A percentile compares a stretch with the other conserved stretches of the same genome.
phyloP scores from a whole-genome alignment of 2,888 invertebrate genomes.

The Melieria picta region DNA sequence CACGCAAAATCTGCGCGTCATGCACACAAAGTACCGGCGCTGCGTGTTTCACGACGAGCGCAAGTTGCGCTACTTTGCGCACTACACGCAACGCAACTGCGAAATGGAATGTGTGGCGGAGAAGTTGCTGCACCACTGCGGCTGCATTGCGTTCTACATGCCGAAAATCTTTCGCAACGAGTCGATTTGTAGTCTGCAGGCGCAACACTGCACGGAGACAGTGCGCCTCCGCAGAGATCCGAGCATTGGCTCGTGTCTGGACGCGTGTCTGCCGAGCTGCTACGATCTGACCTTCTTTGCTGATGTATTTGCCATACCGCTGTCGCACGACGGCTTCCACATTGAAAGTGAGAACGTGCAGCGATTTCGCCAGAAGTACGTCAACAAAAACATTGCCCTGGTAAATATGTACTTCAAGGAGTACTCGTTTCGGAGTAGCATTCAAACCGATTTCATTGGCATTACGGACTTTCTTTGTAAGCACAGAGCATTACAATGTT shows the following conservation, averaged over 20 bases:
- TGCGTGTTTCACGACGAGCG: too few species aligned
- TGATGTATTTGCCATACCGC: constrained; percentile 70
- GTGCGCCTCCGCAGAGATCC: constrained; percentile 40
- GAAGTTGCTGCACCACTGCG: too few species aligned
- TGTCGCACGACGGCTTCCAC: constrained; percentile 60
- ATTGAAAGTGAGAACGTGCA: constrained; percentile 42
- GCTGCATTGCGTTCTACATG: too few species aligned
- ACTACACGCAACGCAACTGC: too few species aligned
- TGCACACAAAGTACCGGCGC: too few species aligned
- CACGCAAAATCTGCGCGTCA: constrained; percentile 47
- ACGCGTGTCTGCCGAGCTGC: constrained; percentile 76
- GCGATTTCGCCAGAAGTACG: constrained; percentile 48
- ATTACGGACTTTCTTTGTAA: constrained; percentile 84
- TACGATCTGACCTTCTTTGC: constrained; percentile 76
- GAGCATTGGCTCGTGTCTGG: constrained; percentile 48
- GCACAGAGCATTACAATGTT: constrained; percentile 50
- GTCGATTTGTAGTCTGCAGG: too few species aligned
- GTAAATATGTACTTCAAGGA: constrained; percentile 79
- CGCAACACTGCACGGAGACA: too few species aligned
- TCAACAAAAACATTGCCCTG: constrained; percentile 73
- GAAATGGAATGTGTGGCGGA: too few species aligned
- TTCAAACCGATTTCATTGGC: constrained; percentile 82
- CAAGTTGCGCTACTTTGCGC: too few species aligned
- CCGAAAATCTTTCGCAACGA: too few species aligned
- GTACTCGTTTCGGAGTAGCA: constrained; percentile 75